Percentiles rank a stretch among this genome's conserved stretches.
Conservation (phyloP, 1,140 invertebrate species). For the Bombus waltoni region DNA sequence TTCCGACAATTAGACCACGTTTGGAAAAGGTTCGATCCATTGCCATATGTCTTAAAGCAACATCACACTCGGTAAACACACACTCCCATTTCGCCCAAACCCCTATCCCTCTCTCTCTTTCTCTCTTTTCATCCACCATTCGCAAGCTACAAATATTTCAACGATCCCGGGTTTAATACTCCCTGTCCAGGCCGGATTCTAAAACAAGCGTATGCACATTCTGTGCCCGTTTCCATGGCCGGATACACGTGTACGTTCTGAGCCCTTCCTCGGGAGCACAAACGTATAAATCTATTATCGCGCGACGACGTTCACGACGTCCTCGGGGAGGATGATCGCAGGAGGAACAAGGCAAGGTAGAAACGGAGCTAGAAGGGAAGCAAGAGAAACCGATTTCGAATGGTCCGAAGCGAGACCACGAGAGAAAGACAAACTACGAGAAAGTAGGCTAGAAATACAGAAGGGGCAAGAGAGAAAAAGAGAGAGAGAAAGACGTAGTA, state of each 20-base stretch:
- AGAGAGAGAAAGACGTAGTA: slow-evolving; percentile 23
- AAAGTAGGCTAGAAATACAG: background rate
- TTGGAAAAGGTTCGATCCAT: background rate
- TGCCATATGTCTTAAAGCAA: background rate
- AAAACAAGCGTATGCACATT: slow-evolving; percentile 1
- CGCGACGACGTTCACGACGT: slow-evolving; percentile 50
- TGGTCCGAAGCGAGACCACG: background rate
- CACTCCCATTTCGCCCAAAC: background rate
- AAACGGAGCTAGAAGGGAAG: background rate
- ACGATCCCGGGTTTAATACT: background rate
- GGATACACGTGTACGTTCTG: slow-evolving; percentile 12
- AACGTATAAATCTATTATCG: slow-evolving; percentile 74
- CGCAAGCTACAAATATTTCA: slow-evolving; percentile 22
- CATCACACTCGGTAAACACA: slow-evolving; percentile 21
- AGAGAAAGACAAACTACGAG: background rate
- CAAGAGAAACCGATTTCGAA: slow-evolving; percentile 32
- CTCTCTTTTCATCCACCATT: background rate
- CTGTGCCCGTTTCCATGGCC: background rate
- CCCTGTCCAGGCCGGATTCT: background rate
- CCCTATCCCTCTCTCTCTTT: background rate
- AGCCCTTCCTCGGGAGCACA: slow-evolving; percentile 25
- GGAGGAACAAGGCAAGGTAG: background rate
- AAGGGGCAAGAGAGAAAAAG: background rate
- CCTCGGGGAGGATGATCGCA: slow-evolving; percentile 14
- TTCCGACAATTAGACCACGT: background rate